Evolutionary conservation across 2,888 invertebrate species (phyloP), one percentile per base, ranked within the genome.

Genomic region (Ecdyonurus torrentis): DNA sequence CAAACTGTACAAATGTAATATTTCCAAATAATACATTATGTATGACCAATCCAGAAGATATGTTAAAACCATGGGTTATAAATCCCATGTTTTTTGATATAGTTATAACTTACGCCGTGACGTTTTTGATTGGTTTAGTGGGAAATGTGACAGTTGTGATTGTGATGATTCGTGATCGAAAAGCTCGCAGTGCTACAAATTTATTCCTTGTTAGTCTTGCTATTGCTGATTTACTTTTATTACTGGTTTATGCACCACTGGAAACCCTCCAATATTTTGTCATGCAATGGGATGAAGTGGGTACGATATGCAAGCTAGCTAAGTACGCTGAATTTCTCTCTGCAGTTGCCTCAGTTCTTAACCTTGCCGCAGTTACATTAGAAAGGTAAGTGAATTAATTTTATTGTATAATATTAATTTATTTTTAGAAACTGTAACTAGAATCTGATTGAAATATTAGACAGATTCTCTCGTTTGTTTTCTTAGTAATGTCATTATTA

Each of bases 301-400:
- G 72, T 23, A 70, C 72, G n/a, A 70, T 77, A 55, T 79, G 79
- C 70, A 78, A 77, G 69, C 64, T 76, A 61, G 74, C 77, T 0
- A 73, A 73, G 37, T 78, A 75, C 68, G 74, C 73, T 1, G 76
- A 78, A 67, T 73, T 77, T 66, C 69, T 78, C 23, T 75, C 78
- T 0, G 77, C 77, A 1, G 72, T 74, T 2, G 76, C 77, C 0
- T 78, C 79, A 15, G 76, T 79, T 1, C 72, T 78, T 52, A 79
- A 79, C 66, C 71, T 79, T 7, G 73, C 76, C 25, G 77, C 78
- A 1, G 76, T 79, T 63, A 78, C 77, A 53, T 68, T 78, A 2
- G 79, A 79, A 71, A 76, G 79, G 79, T 79, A 69, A 70, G 70
- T n/a, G n/a, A n/a, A n/a, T n/a, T n/a, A n/a, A n/a, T n/a, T n/a